These are phyloP conservation scores for Oxygymnocypris stewartii DNA, from an alignment of 2,113 vertebrate genomes.

Conservation along the genomic window DNA sequence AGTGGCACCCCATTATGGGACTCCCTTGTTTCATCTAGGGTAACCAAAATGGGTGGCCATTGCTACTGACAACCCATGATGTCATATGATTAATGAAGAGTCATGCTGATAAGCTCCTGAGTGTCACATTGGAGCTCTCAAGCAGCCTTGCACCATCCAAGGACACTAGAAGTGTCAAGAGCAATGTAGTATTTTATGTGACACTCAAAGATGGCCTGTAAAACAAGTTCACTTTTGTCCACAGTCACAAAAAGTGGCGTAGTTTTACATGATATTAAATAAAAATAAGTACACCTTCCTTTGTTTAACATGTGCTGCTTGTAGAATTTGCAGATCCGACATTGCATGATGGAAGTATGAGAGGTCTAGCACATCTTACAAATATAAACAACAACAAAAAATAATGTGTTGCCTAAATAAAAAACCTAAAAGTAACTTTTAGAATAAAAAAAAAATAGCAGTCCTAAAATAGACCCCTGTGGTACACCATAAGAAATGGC, in stretches of 20 bases:
- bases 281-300: neutral
- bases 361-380: too few relatives aligned
- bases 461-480: neutral
- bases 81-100: conserved; percentile 12
- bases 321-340: too few relatives aligned
- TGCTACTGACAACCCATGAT: neutral
- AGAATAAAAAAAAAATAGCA: neutral
- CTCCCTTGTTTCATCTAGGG: neutral
- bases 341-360: too few relatives aligned
- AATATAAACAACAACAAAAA: too few relatives aligned
- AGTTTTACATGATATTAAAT: neutral
- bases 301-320: neutral
- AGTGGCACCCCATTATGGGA: neutral
- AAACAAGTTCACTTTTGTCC: neutral
- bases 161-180: neutral
- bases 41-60: neutral
- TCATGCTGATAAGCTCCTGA: conserved; percentile 5
- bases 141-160: neutral
- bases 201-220: neutral
- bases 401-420: neutral
- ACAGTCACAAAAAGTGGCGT: neutral
- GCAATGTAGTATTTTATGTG: neutral
- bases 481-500: neutral
- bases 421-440: neutral
- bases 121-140: neutral